phyloP scores from a whole-genome alignment of 2,113 vertebrate species.

The Murina feae region DNA sequence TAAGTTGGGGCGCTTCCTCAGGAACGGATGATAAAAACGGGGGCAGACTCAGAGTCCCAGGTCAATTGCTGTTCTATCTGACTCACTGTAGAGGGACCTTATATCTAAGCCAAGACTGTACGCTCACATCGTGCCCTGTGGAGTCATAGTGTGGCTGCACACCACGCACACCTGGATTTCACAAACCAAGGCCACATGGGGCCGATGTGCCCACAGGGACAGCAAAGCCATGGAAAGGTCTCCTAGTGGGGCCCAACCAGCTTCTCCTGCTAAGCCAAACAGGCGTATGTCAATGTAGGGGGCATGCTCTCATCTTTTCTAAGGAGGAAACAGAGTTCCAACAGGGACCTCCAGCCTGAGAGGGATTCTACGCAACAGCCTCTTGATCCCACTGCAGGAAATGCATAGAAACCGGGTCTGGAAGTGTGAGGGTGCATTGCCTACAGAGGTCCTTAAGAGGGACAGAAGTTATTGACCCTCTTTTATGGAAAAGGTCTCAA shows the following conservation, averaged over 20 bases:
- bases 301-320: too few species aligned
- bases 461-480: background rate
- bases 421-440: background rate
- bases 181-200: background rate
- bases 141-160: background rate
- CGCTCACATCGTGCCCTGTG: background rate
- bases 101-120: background rate
- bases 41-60: background rate
- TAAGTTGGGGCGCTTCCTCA: background rate
- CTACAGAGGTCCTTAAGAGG: background rate
- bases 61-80: background rate
- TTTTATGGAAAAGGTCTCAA: background rate
- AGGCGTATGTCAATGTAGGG: background rate
- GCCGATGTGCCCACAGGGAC: background rate
- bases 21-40: background rate
- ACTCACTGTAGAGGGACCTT: background rate
- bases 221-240: background rate
- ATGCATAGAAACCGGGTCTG: background rate
- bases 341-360: fast-evolving
- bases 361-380: background rate
- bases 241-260: background rate
- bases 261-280: background rate
- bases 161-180: background rate
- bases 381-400: fast-evolving
- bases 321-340: background rate